Evolutionary conservation across 2,797 vertebrate genomes (phyloP), one percentile per base, ranked within the genome.

Genomic region (Astyanax mexicanus): DNA sequence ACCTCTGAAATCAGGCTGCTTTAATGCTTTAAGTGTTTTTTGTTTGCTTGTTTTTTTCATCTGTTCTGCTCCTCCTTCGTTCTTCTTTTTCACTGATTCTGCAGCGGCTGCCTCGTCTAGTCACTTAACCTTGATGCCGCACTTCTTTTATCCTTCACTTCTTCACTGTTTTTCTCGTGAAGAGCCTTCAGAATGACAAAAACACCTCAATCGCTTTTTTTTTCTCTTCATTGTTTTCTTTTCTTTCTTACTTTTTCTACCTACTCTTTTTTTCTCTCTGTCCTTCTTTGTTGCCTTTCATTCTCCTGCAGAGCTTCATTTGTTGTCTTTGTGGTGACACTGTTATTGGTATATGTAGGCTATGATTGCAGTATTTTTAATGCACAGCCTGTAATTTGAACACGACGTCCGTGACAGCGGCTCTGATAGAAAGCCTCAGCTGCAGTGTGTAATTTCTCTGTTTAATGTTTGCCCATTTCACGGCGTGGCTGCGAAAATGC

Each of bases 71-170:
- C 27, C 49, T 12, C 57, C 3, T 13, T n/a, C 13, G 1, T 38
- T 40, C 10, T 25, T 54, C n/a, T 57, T 49, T 21, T 49, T 61
- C 17, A 12, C 35, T 19, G 23, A 0, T 45, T 11, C 25, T 44
- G 19, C 15, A 10, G 10, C n/a, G 17, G 0, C 1, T 5, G n/a
- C 47, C 40, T 13, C 37, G 58, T 52, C 64, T 15, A 38, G 38
- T 44, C 17, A 0, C 35, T 54, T 74, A 42, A 74, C 71, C 71
- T 74, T 74, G 71, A 42, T 47, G 27, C 71, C 42, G 4, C 2
- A 2, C 10, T 54, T 40, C 71, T 54, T 74, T 74, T 21, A 40
- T 74, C 52, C 60, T 54, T 11, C 1, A 29, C 38, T 49, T 35
- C 10, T 44, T 35, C 55, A 61, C 32, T 40, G 27, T 62, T 42